Base-by-base conservation (phyloP, 2,113 vertebrate species). In the Bubalus kerabau region DNA sequence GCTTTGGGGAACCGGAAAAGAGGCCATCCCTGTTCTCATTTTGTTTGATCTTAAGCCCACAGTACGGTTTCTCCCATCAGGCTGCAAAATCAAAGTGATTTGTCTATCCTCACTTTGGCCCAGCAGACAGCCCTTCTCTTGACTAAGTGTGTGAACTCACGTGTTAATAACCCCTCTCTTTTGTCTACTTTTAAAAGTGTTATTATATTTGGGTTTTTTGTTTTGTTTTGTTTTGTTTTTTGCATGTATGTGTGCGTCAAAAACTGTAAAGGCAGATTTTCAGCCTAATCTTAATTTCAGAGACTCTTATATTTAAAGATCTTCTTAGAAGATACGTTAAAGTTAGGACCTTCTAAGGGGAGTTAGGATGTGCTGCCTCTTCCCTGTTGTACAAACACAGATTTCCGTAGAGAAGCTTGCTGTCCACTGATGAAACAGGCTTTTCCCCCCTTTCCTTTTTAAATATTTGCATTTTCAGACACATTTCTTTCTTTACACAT, bases 31-130 rank as follows among this genome's bases (percentile, higher is more conserved):
- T 28, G 64, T 60, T 80, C 32, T 87, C 14, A 28, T 87, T 83
- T 87, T 50, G 50, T 96, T 93, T 97, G 95, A 96, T 97, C 56
- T n/a, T 46, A 80, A 76, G 90, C 88, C 91, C 48, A 26, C 16
- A 40, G 62, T 26, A 80, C 83, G 43, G 54, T 78, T 96, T 94
- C 93, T 95, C 36, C 54, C 50, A 82, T 92, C 46, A 1, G 76
- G 46, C 84, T 87, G 56, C 43, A 87, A 2, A 89, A 32, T 24
- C 17, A 8, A 52, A 3, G 17, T 82, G 52, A 8, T 52, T 46
- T 90, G 36, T 93, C 62, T 43, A 1, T 24, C 48, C 36, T 71
- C 76, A 4, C 5, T 15, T 14, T 23, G 1, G 3, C 50, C 56
- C 81, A 59, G 54, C 85, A 43, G 56, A 71, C 54, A 93, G 71